Evolutionary conservation across 2,113 vertebrate species (phyloP), one percentile per base, ranked within the genome.

Genomic region (Cebidichthys violaceus): DNA sequence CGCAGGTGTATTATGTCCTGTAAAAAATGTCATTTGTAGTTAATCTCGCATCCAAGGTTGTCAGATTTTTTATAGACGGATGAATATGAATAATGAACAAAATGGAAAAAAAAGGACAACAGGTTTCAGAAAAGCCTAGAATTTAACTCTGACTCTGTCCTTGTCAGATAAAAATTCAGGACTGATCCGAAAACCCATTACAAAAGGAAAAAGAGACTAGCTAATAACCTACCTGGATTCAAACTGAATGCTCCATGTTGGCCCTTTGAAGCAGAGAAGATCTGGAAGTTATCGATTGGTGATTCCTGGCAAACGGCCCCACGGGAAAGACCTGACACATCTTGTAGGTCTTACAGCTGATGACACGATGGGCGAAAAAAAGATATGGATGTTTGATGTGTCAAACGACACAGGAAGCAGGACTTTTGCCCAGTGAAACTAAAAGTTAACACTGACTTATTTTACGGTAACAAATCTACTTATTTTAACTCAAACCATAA

Each of bases 191-290:
- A 59, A 31, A 74, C 27, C 5, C 9, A 59, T 24, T 20, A 29
- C 9, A 11, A 45, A 43, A 9, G 24, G 17, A 60, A 9, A 59
- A 31, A 45, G 54, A 60, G 20, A 45, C 18, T 0, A 17, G 39
- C 1, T 61, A 3, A 73, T 33, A 31, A 45, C 70, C 3, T n/a
- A 27, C n/a, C 70, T 29, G 9, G 52, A 57, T 59, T 59, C 70
- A 72, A 29, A 29, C 35, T 18, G 70, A 57, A 55, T 39, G 14
- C 7, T 22, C 5, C 57, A 14, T 14, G 27, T 29, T 59, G 15
- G 35, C 35, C 54, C 70, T 57, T 55, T 70, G 31, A 62, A 62
- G 60, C 60, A 62, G 50, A 70, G 33, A 55, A 14, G 17, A 31
- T 14, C 54, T 22, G 37, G 31, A 60, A 9, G 10, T 43, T 22